Evolutionary conservation across 2,888 invertebrate species (phyloP), one percentile per base, ranked within the genome.

Genomic region (Seladonia tumulorum): DNA sequence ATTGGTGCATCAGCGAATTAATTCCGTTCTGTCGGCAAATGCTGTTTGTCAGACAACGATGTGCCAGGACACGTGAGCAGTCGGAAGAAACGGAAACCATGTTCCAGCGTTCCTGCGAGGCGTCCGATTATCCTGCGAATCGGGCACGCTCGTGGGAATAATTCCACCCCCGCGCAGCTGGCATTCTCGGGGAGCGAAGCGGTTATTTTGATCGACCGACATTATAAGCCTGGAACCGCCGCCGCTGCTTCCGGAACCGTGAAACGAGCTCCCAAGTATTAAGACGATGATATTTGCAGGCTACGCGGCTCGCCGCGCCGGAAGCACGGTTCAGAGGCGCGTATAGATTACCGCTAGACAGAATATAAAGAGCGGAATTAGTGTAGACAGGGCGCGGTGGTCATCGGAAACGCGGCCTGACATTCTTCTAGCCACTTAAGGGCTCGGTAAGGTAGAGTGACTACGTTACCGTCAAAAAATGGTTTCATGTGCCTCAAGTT

Each of bases 71-170:
- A 5, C 35, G 66, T 39, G 42, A 71, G 47, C 76, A 74, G 81
- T 29, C 86, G 86, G 83, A 70, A 42, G 87, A 87, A 88, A 91
- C 92, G 91, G 86, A 91, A 87, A 92, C 90, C 89, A 80, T 90
- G 90, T 92, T 93, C 92, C 89, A 91, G n/a, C 74, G 72, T 79
- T 87, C 82, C 88, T 86, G 87, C 87, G 83, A 86, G 90, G 86
- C 89, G 89, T 89, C 90, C 92, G 92, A 93, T 92, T 93, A 93
- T 93, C 92, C 90, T 90, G 82, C 89, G 74, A 60, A 88, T 89
- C 89, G 90, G 91, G 88, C 88, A 90, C 66, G 80, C 87, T 91
- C 89, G 91, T 92, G 93, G 90, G 90, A 92, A 92, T 89, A 86
- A 91, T 90, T 89, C 89, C 85, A 86, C 80, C 82, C 83, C 78